Percentiles rank a stretch among this genome's conserved stretches.
Evolutionary conservation across 2,888 invertebrate species (phyloP).

Genomic region (Sinotaia quadrata): DNA sequence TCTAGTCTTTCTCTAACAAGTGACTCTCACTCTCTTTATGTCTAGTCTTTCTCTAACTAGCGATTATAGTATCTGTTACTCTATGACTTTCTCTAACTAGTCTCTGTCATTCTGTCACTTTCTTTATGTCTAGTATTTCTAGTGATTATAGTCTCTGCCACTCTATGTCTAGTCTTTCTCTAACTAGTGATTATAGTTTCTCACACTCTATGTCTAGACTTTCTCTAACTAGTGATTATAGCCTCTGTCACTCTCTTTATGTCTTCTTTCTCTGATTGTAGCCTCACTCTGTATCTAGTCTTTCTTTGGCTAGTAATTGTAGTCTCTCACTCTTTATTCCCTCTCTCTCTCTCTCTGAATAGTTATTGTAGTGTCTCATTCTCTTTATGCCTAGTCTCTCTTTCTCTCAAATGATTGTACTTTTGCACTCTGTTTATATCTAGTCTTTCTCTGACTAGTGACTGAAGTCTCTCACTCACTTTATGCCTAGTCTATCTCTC

Average conservation of each 20-base stretch:
- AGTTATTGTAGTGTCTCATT: not conserved
- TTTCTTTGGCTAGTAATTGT: not conserved
- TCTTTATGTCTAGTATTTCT: not conserved
- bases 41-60: slow-evolving; percentile 1
- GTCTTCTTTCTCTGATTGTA: not conserved
- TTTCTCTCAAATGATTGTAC: slow-evolving; percentile 7
- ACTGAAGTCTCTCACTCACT: slow-evolving; percentile 5
- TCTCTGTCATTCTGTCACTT: slow-evolving; percentile 5
- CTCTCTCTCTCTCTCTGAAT: not conserved
- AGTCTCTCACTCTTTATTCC: not conserved
- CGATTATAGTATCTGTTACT: not conserved
- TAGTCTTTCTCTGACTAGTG: slow-evolving; percentile 9
- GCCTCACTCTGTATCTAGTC: slow-evolving; percentile 10
- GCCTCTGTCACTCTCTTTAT: slow-evolving; percentile 8
- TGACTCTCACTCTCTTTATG: not conserved
- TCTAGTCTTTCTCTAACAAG: not conserved
- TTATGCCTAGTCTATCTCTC: not conserved
- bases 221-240: not conserved
- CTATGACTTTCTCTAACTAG: not conserved
- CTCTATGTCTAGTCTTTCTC: slow-evolving; percentile 2
- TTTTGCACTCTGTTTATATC: slow-evolving; percentile 2
- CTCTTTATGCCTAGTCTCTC: not conserved
- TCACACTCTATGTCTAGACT: slow-evolving; percentile 8
- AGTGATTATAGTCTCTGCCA: not conserved
- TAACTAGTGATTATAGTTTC: not conserved